Evolutionary conservation across 2,888 invertebrate genomes (phyloP), one percentile per base, ranked within the genome.

Genomic region (Leptopterna dolabrata): DNA sequence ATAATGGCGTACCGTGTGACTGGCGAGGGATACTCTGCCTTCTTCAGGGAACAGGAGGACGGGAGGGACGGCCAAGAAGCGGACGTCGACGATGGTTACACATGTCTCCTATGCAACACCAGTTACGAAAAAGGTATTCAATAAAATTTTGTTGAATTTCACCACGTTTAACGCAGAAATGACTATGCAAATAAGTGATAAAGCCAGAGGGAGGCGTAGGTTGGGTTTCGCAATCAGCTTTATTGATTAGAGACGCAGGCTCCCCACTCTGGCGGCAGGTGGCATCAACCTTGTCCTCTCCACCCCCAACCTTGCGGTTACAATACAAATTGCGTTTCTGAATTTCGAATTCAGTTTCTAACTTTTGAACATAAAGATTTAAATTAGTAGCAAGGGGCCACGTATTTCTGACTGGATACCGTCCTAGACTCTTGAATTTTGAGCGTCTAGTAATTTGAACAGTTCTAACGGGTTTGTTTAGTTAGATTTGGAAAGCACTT

Each of bases 31-130:
- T 89, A 89, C 85, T 89, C 89, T 27, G 88, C 89, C 45, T 89
- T 88, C 86, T 89, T 89, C 83, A 85, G 89, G 43, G 89, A 89
- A 81, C 88, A 89, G 78, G 89, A 89, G 84, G 89, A 89, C 76
- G 89, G 89, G 16, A 51, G 87, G 29, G 87, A 88, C 43, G 55
- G 80, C 30, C 78, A 71, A 81, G 89, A 89, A 87, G 90, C 89
- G 85, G 89, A 89, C 88, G 84, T 89, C 76, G 89, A 90, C 80
- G 90, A 90, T 86, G 90, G 90, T 29, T 90, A 90, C 87, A 90
- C 90, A 85, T 90, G 90, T 86, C 89, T 90, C n/a, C 88, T 90
- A 76, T 90, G 90, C 87, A 90, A 90, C 55, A 90, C 90, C 24
- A 90, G 89, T 83, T 90, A 90, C 82, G 90, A 90, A 88, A 90